Evolutionary conservation across 2,797 vertebrate species (phyloP), one percentile per base, ranked within the genome.

Genomic region (Selene dorsalis): DNA sequence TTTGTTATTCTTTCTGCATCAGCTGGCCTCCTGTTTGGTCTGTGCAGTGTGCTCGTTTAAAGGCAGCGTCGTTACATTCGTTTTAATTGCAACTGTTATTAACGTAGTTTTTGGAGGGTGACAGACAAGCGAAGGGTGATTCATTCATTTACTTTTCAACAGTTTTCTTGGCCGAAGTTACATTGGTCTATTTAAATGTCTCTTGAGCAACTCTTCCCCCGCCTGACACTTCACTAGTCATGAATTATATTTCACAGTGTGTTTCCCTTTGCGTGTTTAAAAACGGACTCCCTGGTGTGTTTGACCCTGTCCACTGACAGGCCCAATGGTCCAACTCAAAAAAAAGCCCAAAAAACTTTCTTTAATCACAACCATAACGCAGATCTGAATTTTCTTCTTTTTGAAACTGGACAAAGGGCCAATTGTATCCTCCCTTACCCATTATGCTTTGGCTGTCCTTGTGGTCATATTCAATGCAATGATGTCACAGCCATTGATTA

Each of bases 401-500:
- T 32, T 59, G 58, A 73, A 77, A 69, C 30, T 62, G 48, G 63
- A 91, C 81, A 89, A 91, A 82, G 73, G 69, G 56, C 53, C 62
- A 69, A 39, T 82, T 89, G 77, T 90, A 39, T 52, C 63, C 68
- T 53, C n/a, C 38, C 20, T 80, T 73, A 76, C 81, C 76, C 74
- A 70, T 82, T 69, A 73, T 80, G 75, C 77, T 85, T 73, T 82
- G 59, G 75, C 70, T 69, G 45, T 73, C 50, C 26, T 66, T 6
- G 43, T 5, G 45, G 68, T 82, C 4, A 8, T 75, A 69, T 80
- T 80, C 68, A 84, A 14, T 0, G 32, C 56, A 53, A 32, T 88
- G 78, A 90, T 84, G 87, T 90, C 83, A 80, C 63, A 76, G 75
- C 39, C 66, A 80, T 81, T 89, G 82, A 79, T 75, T 85, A 61